phyloP scores from a whole-genome alignment of 2,797 vertebrate genomes.

The Chromis chromis region DNA sequence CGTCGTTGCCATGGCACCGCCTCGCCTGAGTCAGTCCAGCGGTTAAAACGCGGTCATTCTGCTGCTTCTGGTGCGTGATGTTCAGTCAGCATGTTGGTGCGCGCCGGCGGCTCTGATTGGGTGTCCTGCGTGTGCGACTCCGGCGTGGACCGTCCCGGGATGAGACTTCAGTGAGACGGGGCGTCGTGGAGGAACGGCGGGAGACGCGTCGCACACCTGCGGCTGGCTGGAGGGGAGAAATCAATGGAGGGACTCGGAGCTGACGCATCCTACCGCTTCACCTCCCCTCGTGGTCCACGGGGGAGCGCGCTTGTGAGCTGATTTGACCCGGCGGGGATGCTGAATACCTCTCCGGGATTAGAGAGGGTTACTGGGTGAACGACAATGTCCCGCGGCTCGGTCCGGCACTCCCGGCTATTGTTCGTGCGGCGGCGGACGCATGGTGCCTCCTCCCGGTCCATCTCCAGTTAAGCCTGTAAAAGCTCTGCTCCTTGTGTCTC shows the following conservation, averaged over 20 bases:
- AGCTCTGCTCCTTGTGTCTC: slow-evolving; percentile 36
- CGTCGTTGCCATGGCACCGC: slow-evolving; percentile 76
- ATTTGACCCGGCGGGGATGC: slow-evolving; percentile 69
- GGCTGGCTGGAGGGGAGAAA: slow-evolving; percentile 35
- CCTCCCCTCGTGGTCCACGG: slow-evolving; percentile 66
- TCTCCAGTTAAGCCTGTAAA: slow-evolving; percentile 56
- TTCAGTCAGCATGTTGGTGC: slow-evolving; percentile 53
- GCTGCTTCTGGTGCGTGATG: slow-evolving; percentile 44
- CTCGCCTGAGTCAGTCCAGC: slow-evolving; percentile 59
- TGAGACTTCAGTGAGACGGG: slow-evolving; percentile 39
- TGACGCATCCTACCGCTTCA: slow-evolving; percentile 58
- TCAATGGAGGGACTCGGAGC: slow-evolving; percentile 67
- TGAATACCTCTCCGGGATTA: slow-evolving; percentile 78
- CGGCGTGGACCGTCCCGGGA: slow-evolving; percentile 53
- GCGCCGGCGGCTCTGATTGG: slow-evolving; percentile 36
- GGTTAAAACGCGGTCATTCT: slow-evolving; percentile 66
- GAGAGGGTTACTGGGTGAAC: slow-evolving; percentile 63
- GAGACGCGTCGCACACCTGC: slow-evolving; percentile 68
- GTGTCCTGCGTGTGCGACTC: slow-evolving; percentile 2
- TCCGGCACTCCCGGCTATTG: slow-evolving; percentile 75
- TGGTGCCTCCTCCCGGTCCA: slow-evolving; percentile 55
- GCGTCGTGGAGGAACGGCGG: neutral
- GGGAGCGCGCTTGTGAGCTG: slow-evolving; percentile 76
- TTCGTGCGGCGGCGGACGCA: slow-evolving; percentile 67
- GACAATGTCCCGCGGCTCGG: slow-evolving; percentile 75